phyloP scores from a whole-genome alignment of 2,113 vertebrate genomes.

The Girardinichthys multiradiatus region DNA sequence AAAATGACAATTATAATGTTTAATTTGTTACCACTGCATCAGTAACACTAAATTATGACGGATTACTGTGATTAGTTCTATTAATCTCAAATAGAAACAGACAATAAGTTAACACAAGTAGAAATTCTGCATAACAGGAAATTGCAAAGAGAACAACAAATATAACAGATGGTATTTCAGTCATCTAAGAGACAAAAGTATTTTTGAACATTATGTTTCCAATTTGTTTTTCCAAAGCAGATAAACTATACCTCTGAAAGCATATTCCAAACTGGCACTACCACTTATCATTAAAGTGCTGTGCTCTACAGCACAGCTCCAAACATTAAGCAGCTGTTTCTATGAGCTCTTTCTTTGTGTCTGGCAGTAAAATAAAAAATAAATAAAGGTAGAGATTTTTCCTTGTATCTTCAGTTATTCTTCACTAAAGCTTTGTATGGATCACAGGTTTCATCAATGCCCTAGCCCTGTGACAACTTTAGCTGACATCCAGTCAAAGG shows the following conservation, averaged over 20 bases:
- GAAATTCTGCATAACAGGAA: background rate
- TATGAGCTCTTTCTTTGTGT: constrained; percentile 40
- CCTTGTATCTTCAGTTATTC: constrained; percentile 62
- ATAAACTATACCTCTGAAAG: constrained; percentile 49
- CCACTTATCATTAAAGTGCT: constrained; percentile 66
- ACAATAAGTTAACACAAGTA: background rate
- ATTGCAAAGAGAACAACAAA: background rate
- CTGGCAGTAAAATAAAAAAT: constrained; percentile 52
- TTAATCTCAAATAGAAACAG: background rate
- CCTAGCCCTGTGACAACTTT: constrained; percentile 23
- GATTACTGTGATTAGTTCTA: background rate
- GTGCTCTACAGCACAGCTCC: constrained; percentile 23
- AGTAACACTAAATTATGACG: background rate
- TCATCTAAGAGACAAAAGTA: constrained; percentile 14
- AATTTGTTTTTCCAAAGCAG: constrained; percentile 38
- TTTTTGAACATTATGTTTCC: constrained; percentile 39
- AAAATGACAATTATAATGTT: too few species aligned
- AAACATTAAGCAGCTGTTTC: constrained; percentile 44
- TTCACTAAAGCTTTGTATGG: constrained; percentile 55
- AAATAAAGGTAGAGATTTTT: constrained; percentile 49
- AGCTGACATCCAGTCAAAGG: constrained; percentile 36
- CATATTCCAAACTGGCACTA: constrained; percentile 34
- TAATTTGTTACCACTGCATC: background rate
- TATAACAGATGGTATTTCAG: constrained; percentile 8
- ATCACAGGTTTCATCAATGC: constrained; percentile 49